Evolutionary conservation across 1,140 invertebrate genomes (phyloP).

Genomic region (Brachionus calyciflorus): DNA sequence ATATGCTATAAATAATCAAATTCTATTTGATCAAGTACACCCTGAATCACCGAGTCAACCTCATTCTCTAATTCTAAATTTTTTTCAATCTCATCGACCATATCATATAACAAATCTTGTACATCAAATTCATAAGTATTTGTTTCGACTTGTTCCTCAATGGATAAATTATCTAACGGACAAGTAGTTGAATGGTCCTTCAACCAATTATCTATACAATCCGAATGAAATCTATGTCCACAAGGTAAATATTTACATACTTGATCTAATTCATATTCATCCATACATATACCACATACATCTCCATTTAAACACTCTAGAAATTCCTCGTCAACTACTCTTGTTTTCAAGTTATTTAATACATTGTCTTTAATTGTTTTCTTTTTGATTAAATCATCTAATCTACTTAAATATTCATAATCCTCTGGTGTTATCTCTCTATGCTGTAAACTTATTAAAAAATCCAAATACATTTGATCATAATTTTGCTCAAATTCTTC

Average conservation of each 20-base stretch:
- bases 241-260: conserved; percentile 1
- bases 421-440: conserved; percentile 45
- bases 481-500: conserved; percentile 5
- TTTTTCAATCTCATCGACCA: too few species aligned
- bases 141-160: background rate
- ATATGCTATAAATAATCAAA: too few species aligned
- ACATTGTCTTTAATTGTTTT: background rate
- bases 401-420: conserved; percentile 20
- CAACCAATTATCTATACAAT: conserved; percentile 36
- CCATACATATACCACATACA: conserved; percentile 23
- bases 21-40: too few species aligned
- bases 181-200: background rate
- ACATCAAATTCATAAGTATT: too few species aligned
- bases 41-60: too few species aligned
- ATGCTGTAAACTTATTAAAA: conserved; percentile 41
- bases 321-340: background rate
- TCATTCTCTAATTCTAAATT: too few species aligned
- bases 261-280: background rate
- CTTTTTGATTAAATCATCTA: conserved; percentile 34
- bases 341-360: background rate
- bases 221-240: conserved; percentile 45
- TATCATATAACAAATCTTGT: too few species aligned
- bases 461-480: conserved; percentile 23
- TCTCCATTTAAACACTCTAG: background rate
- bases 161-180: conserved; percentile 38